Conservation (phyloP, 2,888 invertebrate species). For the Pyrrhia umbra region DNA sequence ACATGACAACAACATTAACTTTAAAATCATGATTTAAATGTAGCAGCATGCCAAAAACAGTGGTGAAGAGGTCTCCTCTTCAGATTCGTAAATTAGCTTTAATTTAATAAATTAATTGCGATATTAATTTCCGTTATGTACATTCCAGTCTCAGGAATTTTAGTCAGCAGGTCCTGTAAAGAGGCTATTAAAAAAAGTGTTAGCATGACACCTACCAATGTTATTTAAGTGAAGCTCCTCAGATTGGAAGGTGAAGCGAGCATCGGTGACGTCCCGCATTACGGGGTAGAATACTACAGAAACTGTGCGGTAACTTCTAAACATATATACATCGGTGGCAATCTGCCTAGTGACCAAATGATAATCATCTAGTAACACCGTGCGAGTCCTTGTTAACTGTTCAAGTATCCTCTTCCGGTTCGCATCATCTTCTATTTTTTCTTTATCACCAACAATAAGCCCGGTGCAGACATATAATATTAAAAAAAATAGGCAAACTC, state of each 20-base stretch:
- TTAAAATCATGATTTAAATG: not conserved
- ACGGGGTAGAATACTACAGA: constrained; percentile 85
- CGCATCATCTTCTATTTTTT: constrained; percentile 76
- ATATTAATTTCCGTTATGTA: not conserved
- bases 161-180: not conserved
- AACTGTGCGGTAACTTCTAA: constrained; percentile 85
- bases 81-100: not conserved
- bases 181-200: constrained; percentile 38
- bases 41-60: not conserved
- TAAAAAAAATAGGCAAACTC: constrained; percentile 75
- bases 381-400: constrained; percentile 81
- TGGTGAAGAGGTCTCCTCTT: too few relatives aligned
- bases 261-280: constrained; percentile 82
- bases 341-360: constrained; percentile 85
- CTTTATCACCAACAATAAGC: constrained; percentile 77
- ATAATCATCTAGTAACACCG: constrained; percentile 82
- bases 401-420: constrained; percentile 82
- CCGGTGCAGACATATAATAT: constrained; percentile 79
- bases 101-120: constrained; percentile 8
- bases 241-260: constrained; percentile 86
- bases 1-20: too few relatives aligned
- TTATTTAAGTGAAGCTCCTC: constrained; percentile 88
- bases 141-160: constrained; percentile 15
- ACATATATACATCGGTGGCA: constrained; percentile 86
- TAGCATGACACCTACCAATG: constrained; percentile 80